Evolutionary conservation across 2,113 vertebrate species (phyloP), one percentile per base, ranked within the genome.

Genomic region (Phyllostomus discolor): DNA sequence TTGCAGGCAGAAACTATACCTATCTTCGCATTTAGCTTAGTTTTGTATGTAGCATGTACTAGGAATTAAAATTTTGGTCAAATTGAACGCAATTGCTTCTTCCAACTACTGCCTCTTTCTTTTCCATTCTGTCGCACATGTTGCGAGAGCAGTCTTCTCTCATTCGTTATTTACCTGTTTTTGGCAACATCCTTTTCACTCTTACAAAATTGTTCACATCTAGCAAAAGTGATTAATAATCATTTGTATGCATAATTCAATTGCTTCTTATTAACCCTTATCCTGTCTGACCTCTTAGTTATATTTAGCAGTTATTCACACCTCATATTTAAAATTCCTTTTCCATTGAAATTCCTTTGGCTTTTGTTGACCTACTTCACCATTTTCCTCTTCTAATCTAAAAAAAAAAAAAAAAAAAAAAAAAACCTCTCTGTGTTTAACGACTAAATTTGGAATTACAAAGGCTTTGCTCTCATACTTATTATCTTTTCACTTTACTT

Each of bases 321-420:
- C n/a, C 93, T 92, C 88, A 94, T 88, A 88, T 70, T 92, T 97
- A 66, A 96, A 90, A 96, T 94, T 95, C 75, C n/a, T 85, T 91
- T 81, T 66, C 11, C 43, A 43, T 79, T 41, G 17, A 41, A 90
- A 57, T 79, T 86, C 52, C 41, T 81, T 79, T 76, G 70, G 38
- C 70, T 70, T 80, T 88, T 66, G 26, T 50, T 33, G 75, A 62
- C 9, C 41, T 69, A 20, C 43, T 62, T 88, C 67, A 35, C 80
- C 28, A 4, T 73, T 92, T 86, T n/a, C 28, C 57, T 84, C 59
- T 75, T 80, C 12, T 10, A 78, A 0, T 81, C 57, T 50, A n/a
- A 78, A 33, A 76, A 54, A 57, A 9, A 3, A n/a, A n/a, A n/a
- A n/a, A 78, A 33, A 76, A 54, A 57, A 9, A 3, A n/a, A 78